These are phyloP conservation scores for Cerastoderma edule DNA, from an alignment of 2,888 invertebrate species.

Conservation along the genomic window DNA sequence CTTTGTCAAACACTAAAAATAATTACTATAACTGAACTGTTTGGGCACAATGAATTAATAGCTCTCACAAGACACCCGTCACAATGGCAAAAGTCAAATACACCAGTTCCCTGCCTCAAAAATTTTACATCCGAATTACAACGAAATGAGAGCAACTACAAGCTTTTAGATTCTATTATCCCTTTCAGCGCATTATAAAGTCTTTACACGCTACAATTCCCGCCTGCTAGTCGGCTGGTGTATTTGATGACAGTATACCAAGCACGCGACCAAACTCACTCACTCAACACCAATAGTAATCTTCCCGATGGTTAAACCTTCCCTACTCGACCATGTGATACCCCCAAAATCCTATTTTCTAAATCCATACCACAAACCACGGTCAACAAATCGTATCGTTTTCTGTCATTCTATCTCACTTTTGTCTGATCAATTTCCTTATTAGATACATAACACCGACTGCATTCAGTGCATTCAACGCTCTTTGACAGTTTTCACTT, in stretches of 20 bases:
- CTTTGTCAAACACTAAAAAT: too few species aligned
- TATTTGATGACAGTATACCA: not conserved
- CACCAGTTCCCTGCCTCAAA: not conserved
- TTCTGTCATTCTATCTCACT: slow-evolving; percentile 16
- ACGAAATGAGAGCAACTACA: slow-evolving; percentile 1
- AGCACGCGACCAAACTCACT: slow-evolving; percentile 21
- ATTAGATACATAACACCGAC: not conserved
- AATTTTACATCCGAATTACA: slow-evolving; percentile 20
- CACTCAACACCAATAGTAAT: not conserved
- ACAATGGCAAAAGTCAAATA: slow-evolving; percentile 14
- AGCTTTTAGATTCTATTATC: not conserved
- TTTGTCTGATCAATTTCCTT: slow-evolving; percentile 1
- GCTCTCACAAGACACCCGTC: not conserved
- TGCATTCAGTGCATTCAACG: too few species aligned
- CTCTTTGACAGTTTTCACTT: too few species aligned
- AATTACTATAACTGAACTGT: too few species aligned
- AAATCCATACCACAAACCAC: slow-evolving; percentile 7
- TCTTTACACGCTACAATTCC: slow-evolving; percentile 1
- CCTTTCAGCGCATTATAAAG: slow-evolving; percentile 5
- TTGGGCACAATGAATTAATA: too few species aligned
- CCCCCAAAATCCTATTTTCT: not conserved
- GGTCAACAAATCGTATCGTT: slow-evolving; percentile 10
- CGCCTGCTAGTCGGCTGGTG: slow-evolving; percentile 1
- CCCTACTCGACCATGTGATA: not conserved
- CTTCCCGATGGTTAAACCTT: too few species aligned